Evolutionary conservation across 2,113 vertebrate species (phyloP).

Genomic region (Semnopithecus entellus): DNA sequence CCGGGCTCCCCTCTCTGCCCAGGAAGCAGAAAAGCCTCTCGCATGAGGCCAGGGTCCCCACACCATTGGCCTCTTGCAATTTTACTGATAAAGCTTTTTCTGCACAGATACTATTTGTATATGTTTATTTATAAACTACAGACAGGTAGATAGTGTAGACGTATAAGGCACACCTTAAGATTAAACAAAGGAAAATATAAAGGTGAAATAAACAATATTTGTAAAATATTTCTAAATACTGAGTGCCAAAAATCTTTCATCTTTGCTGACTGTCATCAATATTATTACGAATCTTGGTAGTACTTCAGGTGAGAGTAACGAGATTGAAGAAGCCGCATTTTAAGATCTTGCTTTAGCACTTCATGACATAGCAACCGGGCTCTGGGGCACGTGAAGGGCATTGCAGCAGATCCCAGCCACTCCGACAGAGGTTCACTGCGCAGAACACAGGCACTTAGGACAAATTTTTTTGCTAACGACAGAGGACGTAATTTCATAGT

Average conservation of each 20-base stretch:
- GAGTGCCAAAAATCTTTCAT: background rate
- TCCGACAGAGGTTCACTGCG: background rate
- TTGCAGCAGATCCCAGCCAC: fast-evolving
- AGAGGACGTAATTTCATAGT: background rate
- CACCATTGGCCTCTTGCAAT: background rate
- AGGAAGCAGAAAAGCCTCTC: background rate
- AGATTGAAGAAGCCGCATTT: background rate
- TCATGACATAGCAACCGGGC: background rate
- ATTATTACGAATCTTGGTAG: too few relatives aligned
- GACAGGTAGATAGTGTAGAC: fast-evolving
- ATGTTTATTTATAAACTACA: fast-evolving
- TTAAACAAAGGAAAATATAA: background rate
- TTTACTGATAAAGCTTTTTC: background rate
- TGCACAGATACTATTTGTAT: background rate
- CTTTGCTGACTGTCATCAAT: background rate
- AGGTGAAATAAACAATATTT: background rate
- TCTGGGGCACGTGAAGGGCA: fast-evolving
- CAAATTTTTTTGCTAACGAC: background rate
- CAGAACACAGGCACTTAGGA: background rate
- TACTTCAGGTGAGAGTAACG: background rate
- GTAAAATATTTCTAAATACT: background rate
- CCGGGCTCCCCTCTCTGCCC: background rate
- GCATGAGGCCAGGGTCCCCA: background rate
- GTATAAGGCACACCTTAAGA: background rate
- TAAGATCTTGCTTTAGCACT: background rate